These are phyloP conservation scores for Pseudeuparius sepicola DNA, from an alignment of 2,888 invertebrate species.

Conservation along the genomic window DNA sequence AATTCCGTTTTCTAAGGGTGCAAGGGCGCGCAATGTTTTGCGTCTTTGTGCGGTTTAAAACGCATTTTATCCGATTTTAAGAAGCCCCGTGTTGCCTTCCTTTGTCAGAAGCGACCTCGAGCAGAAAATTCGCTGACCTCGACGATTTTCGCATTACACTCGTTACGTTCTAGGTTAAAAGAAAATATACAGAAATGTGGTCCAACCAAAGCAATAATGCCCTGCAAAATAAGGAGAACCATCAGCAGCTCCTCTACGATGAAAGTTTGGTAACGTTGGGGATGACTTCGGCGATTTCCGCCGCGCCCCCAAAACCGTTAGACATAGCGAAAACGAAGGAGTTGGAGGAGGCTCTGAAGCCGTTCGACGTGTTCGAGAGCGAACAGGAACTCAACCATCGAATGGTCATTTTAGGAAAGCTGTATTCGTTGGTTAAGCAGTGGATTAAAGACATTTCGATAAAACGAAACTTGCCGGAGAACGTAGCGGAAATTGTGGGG, in stretches of 20 bases:
- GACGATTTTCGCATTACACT: too few relatives aligned
- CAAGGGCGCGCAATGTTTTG: too few relatives aligned
- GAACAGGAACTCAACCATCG: slow-evolving; percentile 85
- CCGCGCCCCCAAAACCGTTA: slow-evolving; percentile 70
- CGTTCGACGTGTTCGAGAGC: slow-evolving; percentile 83
- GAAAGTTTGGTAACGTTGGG: slow-evolving; percentile 62
- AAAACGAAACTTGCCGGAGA: slow-evolving; percentile 84
- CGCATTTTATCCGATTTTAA: too few relatives aligned
- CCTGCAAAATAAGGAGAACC: slow-evolving; percentile 30
- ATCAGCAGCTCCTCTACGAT: slow-evolving; percentile 39
- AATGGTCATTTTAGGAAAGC: slow-evolving; percentile 71
- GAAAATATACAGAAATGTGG: slow-evolving; percentile 27
- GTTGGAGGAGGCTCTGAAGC: slow-evolving; percentile 66
- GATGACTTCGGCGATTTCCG: slow-evolving; percentile 91
- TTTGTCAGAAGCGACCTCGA: too few relatives aligned
- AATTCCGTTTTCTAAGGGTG: too few relatives aligned
- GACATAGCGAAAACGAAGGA: slow-evolving; percentile 68
- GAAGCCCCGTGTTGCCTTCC: too few relatives aligned
- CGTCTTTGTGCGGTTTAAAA: too few relatives aligned
- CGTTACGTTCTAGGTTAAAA: too few relatives aligned
- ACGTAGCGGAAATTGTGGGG: slow-evolving; percentile 82
- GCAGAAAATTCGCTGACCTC: too few relatives aligned
- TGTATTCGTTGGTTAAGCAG: slow-evolving; percentile 83
- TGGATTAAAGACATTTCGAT: slow-evolving; percentile 91
- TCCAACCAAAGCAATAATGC: slow-evolving; percentile 24